A percentile compares a stretch with the other conserved stretches of the same genome.
Conservation (phyloP, 2,888 invertebrate species). For the Aleiodes testaceus region DNA sequence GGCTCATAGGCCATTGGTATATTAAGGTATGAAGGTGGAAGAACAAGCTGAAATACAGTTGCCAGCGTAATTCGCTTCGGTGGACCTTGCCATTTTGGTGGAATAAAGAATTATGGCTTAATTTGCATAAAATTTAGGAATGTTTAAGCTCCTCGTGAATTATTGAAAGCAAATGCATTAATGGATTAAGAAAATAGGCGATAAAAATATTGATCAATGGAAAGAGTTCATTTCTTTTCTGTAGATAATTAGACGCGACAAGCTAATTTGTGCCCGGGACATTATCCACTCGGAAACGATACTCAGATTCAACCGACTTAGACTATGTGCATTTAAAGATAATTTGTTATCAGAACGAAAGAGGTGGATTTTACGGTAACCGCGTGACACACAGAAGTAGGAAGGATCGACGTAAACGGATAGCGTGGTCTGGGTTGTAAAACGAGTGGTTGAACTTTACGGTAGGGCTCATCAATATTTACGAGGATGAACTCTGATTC, state of each 20-base stretch:
- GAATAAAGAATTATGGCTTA: too few relatives aligned
- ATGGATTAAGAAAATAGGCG: too few relatives aligned
- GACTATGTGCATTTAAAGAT: conserved; percentile 33
- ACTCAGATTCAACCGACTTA: conserved; percentile 27
- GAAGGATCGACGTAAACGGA: conserved; percentile 43
- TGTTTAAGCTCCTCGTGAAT: too few relatives aligned
- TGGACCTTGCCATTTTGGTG: neutral
- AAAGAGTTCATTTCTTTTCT: too few relatives aligned
- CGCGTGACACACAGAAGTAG: conserved; percentile 45
- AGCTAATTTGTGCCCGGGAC: too few relatives aligned
- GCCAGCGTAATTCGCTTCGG: conserved; percentile 27
- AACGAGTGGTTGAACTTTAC: conserved; percentile 60
- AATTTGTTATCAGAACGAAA: conserved; percentile 40
- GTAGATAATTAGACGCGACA: too few relatives aligned
- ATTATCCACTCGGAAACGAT: neutral
- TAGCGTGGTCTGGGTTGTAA: conserved; percentile 54
- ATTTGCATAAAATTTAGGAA: too few relatives aligned
- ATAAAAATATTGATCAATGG: too few relatives aligned
- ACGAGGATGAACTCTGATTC: conserved; percentile 58
- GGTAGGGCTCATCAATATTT: conserved; percentile 58
- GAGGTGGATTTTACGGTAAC: conserved; percentile 45
- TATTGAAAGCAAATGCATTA: too few relatives aligned
- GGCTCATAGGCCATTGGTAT: conserved; percentile 14
- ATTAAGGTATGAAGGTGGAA: conserved; percentile 29
- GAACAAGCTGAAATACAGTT: too few relatives aligned